phyloP scores from a whole-genome alignment of 2,113 vertebrate genomes.

The Sigmodon hispidus region DNA sequence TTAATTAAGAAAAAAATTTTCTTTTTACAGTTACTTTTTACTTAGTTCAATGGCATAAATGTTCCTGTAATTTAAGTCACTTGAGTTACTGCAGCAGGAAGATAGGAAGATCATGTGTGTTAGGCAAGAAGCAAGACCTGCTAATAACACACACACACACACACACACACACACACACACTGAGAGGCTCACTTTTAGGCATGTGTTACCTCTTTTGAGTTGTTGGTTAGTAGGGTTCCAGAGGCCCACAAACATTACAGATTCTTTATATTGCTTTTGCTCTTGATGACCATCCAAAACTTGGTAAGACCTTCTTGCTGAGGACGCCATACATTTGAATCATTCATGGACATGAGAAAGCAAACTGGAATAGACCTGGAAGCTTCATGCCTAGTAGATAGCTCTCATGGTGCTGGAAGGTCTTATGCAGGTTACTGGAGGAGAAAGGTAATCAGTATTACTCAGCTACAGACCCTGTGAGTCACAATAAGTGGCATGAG shows the following conservation, averaged over 20 bases:
- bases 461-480: background rate
- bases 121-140: background rate
- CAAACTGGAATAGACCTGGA: background rate
- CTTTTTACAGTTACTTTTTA: conserved; percentile 16
- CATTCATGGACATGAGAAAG: background rate
- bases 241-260: background rate
- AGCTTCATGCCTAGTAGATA: background rate
- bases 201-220: background rate
- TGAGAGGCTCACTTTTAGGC: background rate
- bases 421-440: background rate
- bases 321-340: background rate
- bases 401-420: background rate
- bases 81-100: background rate
- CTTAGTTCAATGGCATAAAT: background rate
- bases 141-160: background rate
- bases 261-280: background rate
- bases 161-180: background rate
- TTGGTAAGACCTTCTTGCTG: background rate
- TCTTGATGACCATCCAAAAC: background rate
- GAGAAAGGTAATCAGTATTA: background rate
- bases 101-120: background rate
- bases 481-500: background rate
- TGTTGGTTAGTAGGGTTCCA: background rate
- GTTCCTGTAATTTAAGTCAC: background rate
- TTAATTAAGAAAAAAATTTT: conserved; percentile 9